phyloP scores from a whole-genome alignment of 2,888 invertebrate genomes.

The Hyppa rectilinea region DNA sequence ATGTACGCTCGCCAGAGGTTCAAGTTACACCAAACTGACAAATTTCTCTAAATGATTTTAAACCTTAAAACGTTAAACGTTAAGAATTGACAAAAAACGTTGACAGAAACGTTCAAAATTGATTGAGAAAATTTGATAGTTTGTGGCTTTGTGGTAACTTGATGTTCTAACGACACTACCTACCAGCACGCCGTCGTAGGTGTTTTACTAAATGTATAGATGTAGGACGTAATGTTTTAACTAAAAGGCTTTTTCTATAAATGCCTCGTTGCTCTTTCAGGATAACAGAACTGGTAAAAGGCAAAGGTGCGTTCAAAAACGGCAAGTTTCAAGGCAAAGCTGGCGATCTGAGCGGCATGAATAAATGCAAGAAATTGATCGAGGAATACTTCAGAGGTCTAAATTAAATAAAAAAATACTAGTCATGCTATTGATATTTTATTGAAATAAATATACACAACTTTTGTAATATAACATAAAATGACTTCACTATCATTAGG shows the following conservation, averaged over 20 bases:
- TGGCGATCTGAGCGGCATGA: conserved; percentile 91
- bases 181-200: too few species aligned
- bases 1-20: too few species aligned
- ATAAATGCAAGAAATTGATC: conserved; percentile 92
- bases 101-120: too few species aligned
- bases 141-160: too few species aligned
- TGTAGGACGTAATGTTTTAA: neutral
- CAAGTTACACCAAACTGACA: too few species aligned
- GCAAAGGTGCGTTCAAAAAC: conserved; percentile 94
- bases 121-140: too few species aligned
- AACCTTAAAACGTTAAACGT: too few species aligned
- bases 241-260: neutral
- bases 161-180: too few species aligned
- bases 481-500: conserved; percentile 12
- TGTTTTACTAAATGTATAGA: too few species aligned
- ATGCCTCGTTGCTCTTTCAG: conserved; percentile 79
- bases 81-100: too few species aligned
- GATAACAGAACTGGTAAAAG: conserved; percentile 92
- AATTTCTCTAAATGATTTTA: too few species aligned
- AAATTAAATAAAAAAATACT: conserved; percentile 29
- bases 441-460: conserved; percentile 49
- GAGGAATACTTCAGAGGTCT: conserved; percentile 89
- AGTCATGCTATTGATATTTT: conserved; percentile 29
- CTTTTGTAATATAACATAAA: conserved; percentile 30
- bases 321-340: conserved; percentile 95